Evolutionary conservation across 2,797 vertebrate species (phyloP), one percentile per base, ranked within the genome.

Genomic region (Epinephelus coioides): DNA sequence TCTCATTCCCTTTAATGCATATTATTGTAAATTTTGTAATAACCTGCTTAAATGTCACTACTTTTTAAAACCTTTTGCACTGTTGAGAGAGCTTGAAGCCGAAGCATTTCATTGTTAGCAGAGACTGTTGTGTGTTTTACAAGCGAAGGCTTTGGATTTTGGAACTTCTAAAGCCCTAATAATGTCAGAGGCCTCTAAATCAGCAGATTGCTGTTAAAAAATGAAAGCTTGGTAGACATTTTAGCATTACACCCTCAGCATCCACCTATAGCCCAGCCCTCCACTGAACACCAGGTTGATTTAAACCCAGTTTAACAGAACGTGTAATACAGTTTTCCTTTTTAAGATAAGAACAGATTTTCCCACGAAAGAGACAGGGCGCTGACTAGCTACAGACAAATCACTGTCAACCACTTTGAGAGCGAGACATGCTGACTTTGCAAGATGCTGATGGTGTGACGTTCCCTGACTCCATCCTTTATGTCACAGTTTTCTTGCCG

Each of bases 381-480:
- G 5, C 47, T 49, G 25, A 57, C 14, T 11, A 55, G 23, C 18
- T 15, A 47, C 12, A 30, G 9, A 59, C 9, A 46, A 75, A 73
- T 68, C 64, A 57, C 50, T 68, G 38, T 76, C 47, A 50, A 67
- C 46, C 55, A 50, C 38, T 43, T 8, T 21, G 54, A 59, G 66
- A 46, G 61, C 30, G 43, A 69, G 47, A 76, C 23, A 57, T 59
- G 69, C 74, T 79, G 82, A 76, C 67, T 80, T 79, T 73, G 73
- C 59, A 47, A 30, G 40, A 78, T 1, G 27, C 61, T 74, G 51
- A 19, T 51, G 60, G 62, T 69, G 51, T 18, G 49, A n/a, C 2
- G 5, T 57, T 74, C 56, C 53, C 73, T 43, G 47, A 76, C 56
- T 63, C 9, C 8, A 83, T 69, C 40, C 63, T 76, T 81, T 59